Base-by-base conservation (phyloP, 2,797 vertebrate species). In the Xiphorhynchus erythropygius region DNA sequence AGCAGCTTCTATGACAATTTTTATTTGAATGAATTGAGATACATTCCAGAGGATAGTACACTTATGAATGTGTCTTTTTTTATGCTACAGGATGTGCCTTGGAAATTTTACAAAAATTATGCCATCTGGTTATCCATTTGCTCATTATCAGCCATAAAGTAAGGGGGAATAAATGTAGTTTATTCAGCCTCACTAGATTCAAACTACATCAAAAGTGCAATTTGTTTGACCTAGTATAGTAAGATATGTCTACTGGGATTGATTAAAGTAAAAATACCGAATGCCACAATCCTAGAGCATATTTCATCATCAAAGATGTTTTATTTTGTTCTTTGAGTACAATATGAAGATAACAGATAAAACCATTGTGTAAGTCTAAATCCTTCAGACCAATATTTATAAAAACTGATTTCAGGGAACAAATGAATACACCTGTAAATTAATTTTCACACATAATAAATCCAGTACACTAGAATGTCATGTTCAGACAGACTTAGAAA, bases 281-380 rank as follows among this genome's bases (percentile, higher is more conserved):
- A 27, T 74, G 63, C 35, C 71, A 68, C 67, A 82, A 68, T 94
- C 62, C 55, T 90, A 65, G n/a, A 79, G 21, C 49, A 30, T 70
- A 80, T 94, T 95, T 90, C 77, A 91, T 94, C 68, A 91, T 95
- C 75, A 94, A 96, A 94, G 90, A 70, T 39, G 12, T 92, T 94
- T 95, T 27, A 92, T 92, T 96, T 92, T 59, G 18, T 73, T 89
- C n/a, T 91, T 89, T 91, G 77, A 93, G 68, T 75, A 91, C 53
- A 85, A 75, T 91, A 76, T 80, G 64, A 91, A 92, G 74, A 74
- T 82, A 95, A 93, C 37, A 92, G 74, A 92, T 84, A 92, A 95
- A 88, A 50, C 18, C 33, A 55, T 59, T 75, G 57, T 64, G 55
- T 91, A 76, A 80, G 33, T 35, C 7, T 75, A 95, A 94, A 93